A percentile compares a stretch with the other conserved stretches of the same genome.
Conservation (phyloP, 2,888 invertebrate species). For the Xanthostigma xanthostigma region DNA sequence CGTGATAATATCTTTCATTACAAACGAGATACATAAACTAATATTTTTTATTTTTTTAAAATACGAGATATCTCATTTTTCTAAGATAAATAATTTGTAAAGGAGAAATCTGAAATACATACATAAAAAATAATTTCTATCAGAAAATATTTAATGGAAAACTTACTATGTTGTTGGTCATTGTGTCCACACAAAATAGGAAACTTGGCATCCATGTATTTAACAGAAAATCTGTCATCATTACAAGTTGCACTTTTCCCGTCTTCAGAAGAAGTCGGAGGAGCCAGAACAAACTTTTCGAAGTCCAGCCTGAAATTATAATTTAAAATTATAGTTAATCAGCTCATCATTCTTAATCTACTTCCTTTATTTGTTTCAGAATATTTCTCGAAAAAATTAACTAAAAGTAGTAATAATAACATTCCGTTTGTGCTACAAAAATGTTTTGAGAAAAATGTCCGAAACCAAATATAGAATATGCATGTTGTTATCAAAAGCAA, state of each 20-base stretch:
- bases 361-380: too few species aligned
- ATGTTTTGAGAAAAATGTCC: too few species aligned
- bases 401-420: too few species aligned
- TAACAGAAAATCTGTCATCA: too few species aligned
- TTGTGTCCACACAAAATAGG: neutral
- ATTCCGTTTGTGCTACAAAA: too few species aligned
- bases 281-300: conserved; percentile 36
- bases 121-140: too few species aligned
- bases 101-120: neutral
- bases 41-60: too few species aligned
- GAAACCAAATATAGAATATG: too few species aligned
- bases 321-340: neutral
- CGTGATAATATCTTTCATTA: too few species aligned
- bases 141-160: neutral
- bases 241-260: neutral
- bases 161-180: neutral
- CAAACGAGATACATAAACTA: too few species aligned
- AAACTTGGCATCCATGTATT: neutral
- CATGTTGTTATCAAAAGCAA: too few species aligned
- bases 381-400: too few species aligned
- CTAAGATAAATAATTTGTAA: neutral
- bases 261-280: conserved; percentile 24
- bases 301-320: conserved; percentile 32
- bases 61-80: neutral
- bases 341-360: neutral